Base-by-base conservation (phyloP, 2,113 vertebrate species). In the Brienomyrus longianalis region DNA sequence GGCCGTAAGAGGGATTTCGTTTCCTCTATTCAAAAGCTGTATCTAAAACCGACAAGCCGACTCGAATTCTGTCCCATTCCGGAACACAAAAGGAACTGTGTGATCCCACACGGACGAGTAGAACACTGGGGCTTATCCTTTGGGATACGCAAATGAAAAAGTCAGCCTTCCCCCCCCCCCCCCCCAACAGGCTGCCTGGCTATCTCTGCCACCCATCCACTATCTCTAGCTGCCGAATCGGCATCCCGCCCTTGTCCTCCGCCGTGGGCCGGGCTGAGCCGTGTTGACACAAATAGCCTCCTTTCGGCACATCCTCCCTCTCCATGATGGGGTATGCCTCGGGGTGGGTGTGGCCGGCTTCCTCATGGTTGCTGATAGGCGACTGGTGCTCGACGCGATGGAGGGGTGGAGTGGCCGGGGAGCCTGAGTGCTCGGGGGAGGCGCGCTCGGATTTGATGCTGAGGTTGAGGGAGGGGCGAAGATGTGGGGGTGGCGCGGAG, bases 381-480 rank as follows among this genome's bases (percentile, higher is more conserved):
- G 96, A 94, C 86, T 93, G 91, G 89, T 87, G 94, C 88, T 89
- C 83, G 83, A 93, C 90, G 88, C 95, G 91, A 89, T 93, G 94
- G 11, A 94, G 93, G 0, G 95, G 94, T 70, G 95, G 93, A 27
- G 95, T 90, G 86, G 93, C 80, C 0, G 96, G 93, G 0, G 95
- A 95, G 90, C 94, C 92, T 74, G 95, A 96, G 88, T 96, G 95
- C 13, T 95, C 96, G 0, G 98, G 98, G 1, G 98, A 98, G 92
- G 95, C 93, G 0, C 97, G 96, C 93, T 99, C 98, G 0, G 97
- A 97, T 90, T 99, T 99, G 96, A 99, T 97, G 95, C 92, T 97
- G 94, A 97, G 87, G 88, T 94, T 92, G 27, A 95, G 95, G 83
- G 94, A 94, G 31, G 94, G 91, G 45, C 94, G 89, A 0, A 96